A percentile compares a stretch with the other conserved stretches of the same genome.
Evolutionary conservation across 2,888 invertebrate genomes (phyloP).

Genomic region (Torymus texanus): DNA sequence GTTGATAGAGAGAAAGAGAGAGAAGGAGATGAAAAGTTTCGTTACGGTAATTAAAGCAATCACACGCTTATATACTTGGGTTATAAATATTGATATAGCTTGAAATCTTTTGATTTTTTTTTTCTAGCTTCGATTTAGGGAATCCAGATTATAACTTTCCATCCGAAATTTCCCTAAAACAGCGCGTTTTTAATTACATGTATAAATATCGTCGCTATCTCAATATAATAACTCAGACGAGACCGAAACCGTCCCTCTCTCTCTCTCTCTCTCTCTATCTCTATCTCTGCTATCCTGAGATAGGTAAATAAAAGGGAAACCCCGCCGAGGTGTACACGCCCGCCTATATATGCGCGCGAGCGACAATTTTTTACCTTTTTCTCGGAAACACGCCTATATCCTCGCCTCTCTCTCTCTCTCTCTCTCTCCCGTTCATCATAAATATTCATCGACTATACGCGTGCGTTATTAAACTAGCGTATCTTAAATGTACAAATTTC

Average conservation of each 20-base stretch:
- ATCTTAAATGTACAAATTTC: constrained; percentile 29
- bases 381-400: constrained; percentile 15
- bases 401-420: not conserved
- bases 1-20: not conserved
- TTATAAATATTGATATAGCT: no score
- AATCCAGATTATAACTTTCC: no score
- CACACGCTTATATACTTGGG: not conserved
- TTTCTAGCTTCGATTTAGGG: not conserved
- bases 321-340: constrained; percentile 20
- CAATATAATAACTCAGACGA: constrained; percentile 39
- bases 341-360: no score
- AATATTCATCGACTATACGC: constrained; percentile 38
- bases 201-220: constrained; percentile 32
- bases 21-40: not conserved
- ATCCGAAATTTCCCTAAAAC: not conserved
- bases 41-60: not conserved
- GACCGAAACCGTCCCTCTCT: constrained; percentile 6
- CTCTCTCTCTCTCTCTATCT: not conserved
- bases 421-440: constrained; percentile 32
- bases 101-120: not conserved
- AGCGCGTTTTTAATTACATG: constrained; percentile 6
- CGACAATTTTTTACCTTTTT: constrained; percentile 40
- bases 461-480: constrained; percentile 40
- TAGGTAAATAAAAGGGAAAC: constrained; percentile 44
- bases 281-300: not conserved